Percentiles rank a stretch among this genome's conserved stretches.
Evolutionary conservation across 2,888 invertebrate genomes (phyloP).

Genomic region (Cetonia aurata): DNA sequence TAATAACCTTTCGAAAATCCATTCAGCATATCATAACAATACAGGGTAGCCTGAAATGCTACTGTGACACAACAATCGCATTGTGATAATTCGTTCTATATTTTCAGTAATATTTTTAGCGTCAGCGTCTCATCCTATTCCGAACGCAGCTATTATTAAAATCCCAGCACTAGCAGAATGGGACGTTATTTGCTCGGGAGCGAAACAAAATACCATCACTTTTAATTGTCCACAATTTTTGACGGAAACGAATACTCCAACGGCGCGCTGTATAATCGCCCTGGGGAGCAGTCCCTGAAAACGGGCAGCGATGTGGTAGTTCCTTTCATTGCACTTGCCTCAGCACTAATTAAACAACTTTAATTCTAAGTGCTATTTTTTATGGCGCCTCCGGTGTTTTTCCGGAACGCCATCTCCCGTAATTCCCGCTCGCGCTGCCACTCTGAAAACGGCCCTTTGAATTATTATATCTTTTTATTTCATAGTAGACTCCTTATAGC

Average conservation of each 20-base stretch:
- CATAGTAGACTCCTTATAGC: constrained; percentile 5
- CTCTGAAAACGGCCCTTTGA: constrained; percentile 1
- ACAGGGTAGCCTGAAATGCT: background rate
- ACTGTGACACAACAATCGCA: background rate
- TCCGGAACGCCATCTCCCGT: constrained; percentile 14
- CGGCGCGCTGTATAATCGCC: constrained; percentile 10
- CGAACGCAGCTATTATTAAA: background rate
- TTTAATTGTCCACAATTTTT: constrained; percentile 31
- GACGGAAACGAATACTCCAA: constrained; percentile 24
- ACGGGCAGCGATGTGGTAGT: constrained; percentile 30
- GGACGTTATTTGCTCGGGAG: constrained; percentile 14
- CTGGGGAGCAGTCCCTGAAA: background rate
- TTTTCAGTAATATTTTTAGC: background rate
- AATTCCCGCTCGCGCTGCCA: background rate
- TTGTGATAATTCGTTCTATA: background rate
- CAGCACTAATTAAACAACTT: constrained; percentile 52
- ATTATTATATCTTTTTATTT: constrained; percentile 10
- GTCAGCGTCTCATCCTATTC: background rate
- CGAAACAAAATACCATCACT: background rate
- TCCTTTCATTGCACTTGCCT: constrained; percentile 49
- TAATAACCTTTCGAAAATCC: too few relatives aligned
- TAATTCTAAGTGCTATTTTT: constrained; percentile 49
- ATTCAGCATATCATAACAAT: too few relatives aligned
- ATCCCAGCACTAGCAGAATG: constrained; percentile 9
- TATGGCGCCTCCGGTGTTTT: constrained; percentile 27